Base-by-base conservation (phyloP, 1,140 invertebrate genomes). In the Rhyzopertha dominica region DNA sequence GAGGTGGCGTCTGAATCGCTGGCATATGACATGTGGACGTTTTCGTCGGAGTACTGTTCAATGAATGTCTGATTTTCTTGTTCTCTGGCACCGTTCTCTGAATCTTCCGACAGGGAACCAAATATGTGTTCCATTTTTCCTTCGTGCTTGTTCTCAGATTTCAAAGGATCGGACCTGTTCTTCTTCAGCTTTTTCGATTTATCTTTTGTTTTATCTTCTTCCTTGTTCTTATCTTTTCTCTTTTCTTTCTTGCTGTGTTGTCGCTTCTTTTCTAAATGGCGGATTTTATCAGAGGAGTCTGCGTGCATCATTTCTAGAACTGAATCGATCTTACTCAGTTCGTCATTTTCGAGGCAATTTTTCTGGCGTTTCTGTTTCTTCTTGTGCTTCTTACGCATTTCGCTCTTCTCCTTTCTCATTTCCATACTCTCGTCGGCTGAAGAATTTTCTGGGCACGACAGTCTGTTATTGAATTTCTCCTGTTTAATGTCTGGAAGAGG, bases 121-220 rank as follows among this genome's bases (percentile, higher is more conserved):
- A 90, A 91, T 42, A 90, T 90, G 54, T 88, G 85, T 66, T 90
- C 84, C 82, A 90, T 87, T 60, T 86, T 81, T 28, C 84, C 82
- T 39, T 82, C 82, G 41, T 77, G 74, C 59, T 78, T 80, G 8
- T 62, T 58, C 42, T 70, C 61, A 5, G 32, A 30, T 41, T 63
- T 65, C 4, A 34, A 16, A 16, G 43, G 35, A 26, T 61, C 56
- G n/a, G 53, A 47, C 37, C 62, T 68, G 17, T 62, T 72, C 57
- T 74, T 78, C 62, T 76, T 79, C 1, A 76, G 73, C 61, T 75
- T 80, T 59, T 77, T 73, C 51, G 71, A 32, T 72, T 78, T 84
- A 47, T 68, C 70, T 63, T 72, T 75, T 7, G 74, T 72, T 43
- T 79, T 76, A 38, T 79, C 78, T 7, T 84, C 80, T n/a, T 74